These are phyloP conservation scores for Drosophila meridionalis DNA, from an alignment of 2,888 invertebrate species.

Conservation along the genomic window DNA sequence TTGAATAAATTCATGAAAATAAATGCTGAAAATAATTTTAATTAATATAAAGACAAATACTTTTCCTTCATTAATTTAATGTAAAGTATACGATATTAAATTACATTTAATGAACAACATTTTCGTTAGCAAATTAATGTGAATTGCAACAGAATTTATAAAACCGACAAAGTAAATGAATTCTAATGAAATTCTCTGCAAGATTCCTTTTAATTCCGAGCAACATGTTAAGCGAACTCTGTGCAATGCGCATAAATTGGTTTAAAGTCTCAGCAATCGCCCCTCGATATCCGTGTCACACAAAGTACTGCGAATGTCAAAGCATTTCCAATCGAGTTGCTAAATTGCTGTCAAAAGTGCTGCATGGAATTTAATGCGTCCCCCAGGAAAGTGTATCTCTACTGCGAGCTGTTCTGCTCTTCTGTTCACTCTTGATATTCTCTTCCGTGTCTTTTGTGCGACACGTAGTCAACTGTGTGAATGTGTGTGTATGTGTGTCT, in stretches of 20 bases:
- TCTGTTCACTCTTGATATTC: not conserved
- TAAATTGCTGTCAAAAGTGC: conserved; percentile 16
- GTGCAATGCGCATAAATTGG: conserved; percentile 1
- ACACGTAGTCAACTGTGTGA: conserved; percentile 23
- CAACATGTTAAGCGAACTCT: not conserved
- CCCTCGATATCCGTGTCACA: not conserved
- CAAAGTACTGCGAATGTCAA: conserved; percentile 1
- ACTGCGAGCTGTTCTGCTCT: not conserved
- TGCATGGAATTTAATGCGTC: conserved; percentile 7
- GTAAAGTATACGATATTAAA: not conserved
- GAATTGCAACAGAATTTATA: not conserved
- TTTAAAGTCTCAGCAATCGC: not conserved
- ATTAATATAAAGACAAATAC: not conserved
- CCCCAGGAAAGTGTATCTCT: not conserved
- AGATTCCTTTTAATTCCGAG: not conserved
- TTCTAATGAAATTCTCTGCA: not conserved
- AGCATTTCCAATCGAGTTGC: conserved; percentile 6
- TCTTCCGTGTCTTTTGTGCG: not conserved
- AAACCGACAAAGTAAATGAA: not conserved
- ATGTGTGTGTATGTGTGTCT: conserved; percentile 1
- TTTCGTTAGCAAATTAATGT: not conserved
- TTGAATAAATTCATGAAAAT: no score
- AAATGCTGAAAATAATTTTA: no score
- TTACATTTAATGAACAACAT: not conserved
- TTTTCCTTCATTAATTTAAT: not conserved